phyloP scores from a whole-genome alignment of 2,113 vertebrate genomes.

The Brachypodius melanocephalos region DNA sequence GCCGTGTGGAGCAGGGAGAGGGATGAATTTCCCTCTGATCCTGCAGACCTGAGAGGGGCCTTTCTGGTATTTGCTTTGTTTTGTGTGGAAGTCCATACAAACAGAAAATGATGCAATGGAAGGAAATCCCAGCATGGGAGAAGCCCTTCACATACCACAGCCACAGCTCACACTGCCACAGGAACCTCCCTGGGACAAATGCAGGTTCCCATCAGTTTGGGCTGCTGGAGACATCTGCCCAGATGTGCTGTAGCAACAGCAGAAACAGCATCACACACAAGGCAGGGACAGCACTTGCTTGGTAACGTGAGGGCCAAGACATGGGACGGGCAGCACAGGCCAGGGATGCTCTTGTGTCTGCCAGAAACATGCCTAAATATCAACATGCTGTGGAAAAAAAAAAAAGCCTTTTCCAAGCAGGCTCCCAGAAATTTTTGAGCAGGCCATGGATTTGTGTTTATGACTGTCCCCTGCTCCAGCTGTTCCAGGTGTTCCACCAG shows the following conservation, averaged over 20 bases:
- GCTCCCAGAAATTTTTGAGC: background rate
- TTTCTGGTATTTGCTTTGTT: background rate
- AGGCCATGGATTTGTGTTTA: background rate
- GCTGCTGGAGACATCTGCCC: background rate
- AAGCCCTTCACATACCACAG: background rate
- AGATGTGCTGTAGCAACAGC: background rate
- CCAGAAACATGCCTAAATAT: background rate
- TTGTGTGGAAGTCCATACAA: background rate
- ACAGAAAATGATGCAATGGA: background rate
- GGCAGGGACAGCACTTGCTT: background rate
- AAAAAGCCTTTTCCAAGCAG: background rate
- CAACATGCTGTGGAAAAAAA: background rate
- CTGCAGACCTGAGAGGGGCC: background rate
- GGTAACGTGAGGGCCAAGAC: fast-evolving
- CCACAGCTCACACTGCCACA: fast-evolving
- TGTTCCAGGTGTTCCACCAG: background rate
- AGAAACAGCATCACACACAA: fast-evolving
- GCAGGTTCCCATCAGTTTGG: background rate
- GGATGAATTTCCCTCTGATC: background rate
- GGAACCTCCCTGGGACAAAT: background rate
- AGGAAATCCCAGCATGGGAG: background rate
- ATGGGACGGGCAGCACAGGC: fast-evolving
- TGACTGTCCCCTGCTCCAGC: background rate
- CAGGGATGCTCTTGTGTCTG: background rate
- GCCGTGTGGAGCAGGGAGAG: fast-evolving